Conservation (phyloP, 2,888 invertebrate genomes). For the Amphipoea oculea region DNA sequence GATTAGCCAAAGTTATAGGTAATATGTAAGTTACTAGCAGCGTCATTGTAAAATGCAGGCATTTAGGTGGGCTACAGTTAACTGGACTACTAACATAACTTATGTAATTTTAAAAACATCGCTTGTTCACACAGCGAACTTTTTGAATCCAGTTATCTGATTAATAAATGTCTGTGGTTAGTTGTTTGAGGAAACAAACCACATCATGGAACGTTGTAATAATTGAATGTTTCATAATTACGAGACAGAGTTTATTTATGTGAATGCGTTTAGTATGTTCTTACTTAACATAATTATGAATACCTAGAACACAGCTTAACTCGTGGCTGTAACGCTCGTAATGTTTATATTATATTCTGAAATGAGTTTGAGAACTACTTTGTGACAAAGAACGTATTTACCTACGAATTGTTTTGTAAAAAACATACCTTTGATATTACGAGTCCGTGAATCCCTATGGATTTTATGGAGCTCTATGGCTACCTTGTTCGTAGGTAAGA, state of each 20-base stretch:
- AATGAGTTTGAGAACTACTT: constrained; percentile 8
- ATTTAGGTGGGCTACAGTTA: no score
- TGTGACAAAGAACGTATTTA: constrained; percentile 14
- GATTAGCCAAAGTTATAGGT: background rate
- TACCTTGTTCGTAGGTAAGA: background rate
- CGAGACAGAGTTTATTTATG: background rate
- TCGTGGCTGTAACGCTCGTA: background rate
- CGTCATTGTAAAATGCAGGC: background rate
- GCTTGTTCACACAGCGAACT: no score
- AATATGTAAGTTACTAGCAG: background rate
- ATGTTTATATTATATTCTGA: constrained; percentile 6
- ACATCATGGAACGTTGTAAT: background rate
- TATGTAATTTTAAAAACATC: no score
- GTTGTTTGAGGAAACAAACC: background rate
- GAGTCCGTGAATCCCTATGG: constrained; percentile 22
- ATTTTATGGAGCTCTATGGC: background rate
- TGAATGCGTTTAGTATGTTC: background rate
- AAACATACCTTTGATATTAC: constrained; percentile 34
- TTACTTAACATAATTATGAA: background rate
- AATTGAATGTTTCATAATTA: background rate
- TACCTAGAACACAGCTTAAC: background rate
- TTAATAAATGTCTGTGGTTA: background rate
- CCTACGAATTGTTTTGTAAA: constrained; percentile 15
- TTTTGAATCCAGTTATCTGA: background rate
- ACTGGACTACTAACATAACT: no score